A percentile compares a stretch with the other conserved stretches of the same genome.
Evolutionary conservation across 2,797 vertebrate genomes (phyloP).

Genomic region (Hypotaenidia okinawae): DNA sequence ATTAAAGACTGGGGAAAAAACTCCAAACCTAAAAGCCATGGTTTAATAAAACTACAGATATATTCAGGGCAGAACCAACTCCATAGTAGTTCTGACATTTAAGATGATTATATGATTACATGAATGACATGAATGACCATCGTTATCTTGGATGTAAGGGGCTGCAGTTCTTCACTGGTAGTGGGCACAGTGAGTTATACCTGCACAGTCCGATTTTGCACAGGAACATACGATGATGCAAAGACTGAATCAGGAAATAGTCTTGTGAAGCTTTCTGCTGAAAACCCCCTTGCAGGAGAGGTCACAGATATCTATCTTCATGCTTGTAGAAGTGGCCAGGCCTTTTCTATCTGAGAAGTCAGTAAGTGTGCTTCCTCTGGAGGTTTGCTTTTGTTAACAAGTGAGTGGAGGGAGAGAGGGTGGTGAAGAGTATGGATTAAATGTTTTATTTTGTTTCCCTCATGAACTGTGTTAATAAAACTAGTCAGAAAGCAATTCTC

Average conservation of each 20-base stretch:
- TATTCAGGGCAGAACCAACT: neutral
- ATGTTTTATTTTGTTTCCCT: neutral
- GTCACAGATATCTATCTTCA: neutral
- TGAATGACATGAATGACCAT: no score
- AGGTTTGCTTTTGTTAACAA: neutral
- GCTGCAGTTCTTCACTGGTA: neutral
- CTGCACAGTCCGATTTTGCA: neutral
- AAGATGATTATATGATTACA: neutral
- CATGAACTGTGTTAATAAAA: neutral
- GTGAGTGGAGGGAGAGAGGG: neutral
- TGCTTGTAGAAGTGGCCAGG: neutral
- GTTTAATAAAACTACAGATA: neutral
- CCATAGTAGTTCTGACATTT: neutral
- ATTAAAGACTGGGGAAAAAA: neutral
- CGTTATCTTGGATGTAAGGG: neutral
- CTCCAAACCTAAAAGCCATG: neutral
- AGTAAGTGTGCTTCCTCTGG: neutral
- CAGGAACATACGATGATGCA: neutral
- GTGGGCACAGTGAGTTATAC: neutral
- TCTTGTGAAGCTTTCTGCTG: neutral
- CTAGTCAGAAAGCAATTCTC: neutral
- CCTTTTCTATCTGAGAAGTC: neutral
- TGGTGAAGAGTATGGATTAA: neutral
- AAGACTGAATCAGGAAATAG: neutral
- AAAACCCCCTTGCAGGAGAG: neutral